Evolutionary conservation across 2,797 vertebrate genomes (phyloP).

Genomic region (Synaphobranchus kaupii): DNA sequence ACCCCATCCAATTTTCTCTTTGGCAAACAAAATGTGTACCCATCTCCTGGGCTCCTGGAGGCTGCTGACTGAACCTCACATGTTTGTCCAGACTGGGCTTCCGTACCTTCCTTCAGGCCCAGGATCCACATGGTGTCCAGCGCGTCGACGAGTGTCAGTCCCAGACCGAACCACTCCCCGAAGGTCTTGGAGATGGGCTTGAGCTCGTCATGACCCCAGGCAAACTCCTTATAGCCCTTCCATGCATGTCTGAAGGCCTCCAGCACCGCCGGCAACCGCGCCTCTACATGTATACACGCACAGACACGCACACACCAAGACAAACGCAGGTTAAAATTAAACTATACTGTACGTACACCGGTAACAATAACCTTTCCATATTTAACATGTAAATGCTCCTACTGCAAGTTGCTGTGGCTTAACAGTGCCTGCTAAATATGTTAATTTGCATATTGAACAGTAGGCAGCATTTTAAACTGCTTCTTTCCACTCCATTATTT

Average conservation of each 20-base stretch:
- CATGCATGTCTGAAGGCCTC: conserved; percentile 93
- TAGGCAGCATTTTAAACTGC: background rate
- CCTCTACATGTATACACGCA: conserved; percentile 31
- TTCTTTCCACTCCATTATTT: no score
- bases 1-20: background rate
- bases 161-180: conserved; percentile 94
- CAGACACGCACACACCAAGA: conserved; percentile 7
- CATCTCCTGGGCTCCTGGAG: background rate
- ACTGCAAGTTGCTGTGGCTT: no score
- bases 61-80: background rate
- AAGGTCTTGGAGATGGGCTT: conserved; percentile 89
- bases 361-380: no score
- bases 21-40: background rate
- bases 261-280: conserved; percentile 78
- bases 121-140: conserved; percentile 98
- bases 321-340: background rate
- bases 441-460: background rate
- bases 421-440: background rate
- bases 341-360: background rate
- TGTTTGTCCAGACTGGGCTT: background rate
- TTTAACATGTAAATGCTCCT: no score
- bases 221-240: conserved; percentile 86
- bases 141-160: conserved; percentile 89
- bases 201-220: conserved; percentile 96
- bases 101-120: conserved; percentile 86